Conservation (phyloP, 2,113 vertebrate genomes). For the Piaya cayana region DNA sequence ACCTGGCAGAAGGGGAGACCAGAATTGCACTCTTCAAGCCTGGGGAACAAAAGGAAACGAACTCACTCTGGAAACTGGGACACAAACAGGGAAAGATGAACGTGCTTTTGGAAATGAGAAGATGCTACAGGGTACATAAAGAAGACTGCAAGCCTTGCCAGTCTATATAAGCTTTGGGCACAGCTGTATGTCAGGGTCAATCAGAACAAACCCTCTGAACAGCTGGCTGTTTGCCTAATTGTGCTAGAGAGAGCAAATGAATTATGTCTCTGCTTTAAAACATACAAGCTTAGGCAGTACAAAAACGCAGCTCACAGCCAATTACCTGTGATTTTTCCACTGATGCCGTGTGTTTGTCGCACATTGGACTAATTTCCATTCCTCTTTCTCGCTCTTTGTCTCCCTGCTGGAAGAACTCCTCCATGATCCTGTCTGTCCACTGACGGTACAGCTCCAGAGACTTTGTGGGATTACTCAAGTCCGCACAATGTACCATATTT, state of each 20-base stretch:
- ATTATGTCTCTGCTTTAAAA: background rate
- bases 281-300: background rate
- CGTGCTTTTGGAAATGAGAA: background rate
- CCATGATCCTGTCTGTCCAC: conserved; percentile 98
- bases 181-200: background rate
- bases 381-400: conserved; percentile 94
- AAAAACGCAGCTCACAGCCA: background rate
- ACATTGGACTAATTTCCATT: conserved; percentile 99
- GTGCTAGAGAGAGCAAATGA: background rate
- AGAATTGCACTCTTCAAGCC: background rate
- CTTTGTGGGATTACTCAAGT: conserved; percentile 97
- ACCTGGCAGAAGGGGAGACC: background rate
- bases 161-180: background rate
- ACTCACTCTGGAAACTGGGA: background rate
- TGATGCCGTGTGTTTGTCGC: conserved; percentile 96
- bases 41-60: background rate
- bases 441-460: conserved; percentile 95
- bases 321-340: conserved; percentile 97
- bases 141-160: background rate
- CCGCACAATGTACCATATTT: conserved; percentile 98
- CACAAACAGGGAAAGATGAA: background rate
- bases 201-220: background rate
- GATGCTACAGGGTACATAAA: background rate
- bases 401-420: conserved; percentile 98
- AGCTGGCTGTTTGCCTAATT: background rate